Base-by-base conservation (phyloP, 2,797 vertebrate species). In the Helostoma temminkii region DNA sequence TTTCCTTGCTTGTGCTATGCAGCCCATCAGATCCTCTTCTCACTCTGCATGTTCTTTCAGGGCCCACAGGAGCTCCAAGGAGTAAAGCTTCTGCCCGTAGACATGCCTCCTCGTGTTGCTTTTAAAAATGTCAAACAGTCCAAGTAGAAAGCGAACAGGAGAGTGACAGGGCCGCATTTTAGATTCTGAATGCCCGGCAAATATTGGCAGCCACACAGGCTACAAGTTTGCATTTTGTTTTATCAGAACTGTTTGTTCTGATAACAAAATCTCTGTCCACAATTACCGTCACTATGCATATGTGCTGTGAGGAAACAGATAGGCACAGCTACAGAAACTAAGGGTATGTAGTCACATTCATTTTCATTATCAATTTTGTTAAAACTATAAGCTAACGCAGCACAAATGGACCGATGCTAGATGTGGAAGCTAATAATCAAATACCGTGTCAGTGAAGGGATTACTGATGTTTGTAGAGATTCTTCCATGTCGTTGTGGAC, bases 111-210 rank as follows among this genome's bases (percentile, higher is more conserved):
- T 45, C 39, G 11, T 62, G 37, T 64, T 34, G 53, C 43, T 46
- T 63, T 11, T 66, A 21, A 69, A 50, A 69, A 54, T 52, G 12
- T 58, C 42, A 42, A 43, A 60, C 50, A 26, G 63, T 67, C 53
- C n/a, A 39, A 55, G 41, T 48, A 39, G 26, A 65, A 69, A 67
- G 52, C 43, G 53, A 10, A 54, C 37, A 6, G 26, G 42, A 55
- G 21, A 45, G 18, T 9, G 39, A 25, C 4, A 0, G 10, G 9
- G 25, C 5, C n/a, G 18, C 30, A 55, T 48, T 18, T 48, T 6
- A 18, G 22, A 34, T 52, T 37, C 6, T n/a, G n/a, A 19, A 18
- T 32, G 7, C 14, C 22, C 34, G 12, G 42, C 21, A 32, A 19
- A 47, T 1, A 65, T 55, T 5, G 64, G 24, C 37, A 50, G 4